These are phyloP conservation scores for Drosophila punjabiensis DNA, from an alignment of 1,140 invertebrate genomes.

Conservation along the genomic window DNA sequence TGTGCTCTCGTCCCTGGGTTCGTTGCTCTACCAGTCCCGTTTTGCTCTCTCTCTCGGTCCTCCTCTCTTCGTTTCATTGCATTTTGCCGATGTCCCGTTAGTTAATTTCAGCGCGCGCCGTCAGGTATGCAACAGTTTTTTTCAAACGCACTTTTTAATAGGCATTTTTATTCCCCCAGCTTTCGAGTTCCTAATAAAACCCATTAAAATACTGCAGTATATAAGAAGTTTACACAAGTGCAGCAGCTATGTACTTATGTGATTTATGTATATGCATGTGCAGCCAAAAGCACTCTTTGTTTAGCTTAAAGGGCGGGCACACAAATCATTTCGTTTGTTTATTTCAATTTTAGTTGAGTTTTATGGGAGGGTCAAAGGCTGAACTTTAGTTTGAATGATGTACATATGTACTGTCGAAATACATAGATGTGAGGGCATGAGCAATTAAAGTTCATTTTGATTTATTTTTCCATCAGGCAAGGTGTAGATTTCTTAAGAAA, in stretches of 20 bases:
- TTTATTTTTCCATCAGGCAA: conserved; percentile 22
- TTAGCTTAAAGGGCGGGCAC: conserved; percentile 33
- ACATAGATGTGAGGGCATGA: neutral
- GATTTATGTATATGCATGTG: conserved; percentile 30
- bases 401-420: neutral
- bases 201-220: conserved; percentile 58
- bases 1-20: conserved; percentile 8
- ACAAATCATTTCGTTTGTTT: conserved; percentile 32
- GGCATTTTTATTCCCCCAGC: conserved; percentile 40
- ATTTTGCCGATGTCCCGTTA: conserved; percentile 30
- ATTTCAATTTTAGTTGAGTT: conserved; percentile 6
- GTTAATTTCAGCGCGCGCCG: conserved; percentile 70
- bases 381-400: conserved; percentile 7
- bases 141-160: conserved; percentile 70
- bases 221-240: conserved; percentile 35
- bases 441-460: conserved; percentile 46
- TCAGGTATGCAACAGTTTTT: conserved; percentile 80
- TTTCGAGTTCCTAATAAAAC: conserved; percentile 66
- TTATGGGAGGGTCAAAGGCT: conserved; percentile 6
- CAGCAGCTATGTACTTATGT: conserved; percentile 11
- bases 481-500: conserved; percentile 1
- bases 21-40: neutral
- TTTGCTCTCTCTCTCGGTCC: neutral
- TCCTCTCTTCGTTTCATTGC: conserved; percentile 12
- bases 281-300: conserved; percentile 31